Conservation (phyloP, 1,140 invertebrate species). For the Diplogasteroides magnus region DNA sequence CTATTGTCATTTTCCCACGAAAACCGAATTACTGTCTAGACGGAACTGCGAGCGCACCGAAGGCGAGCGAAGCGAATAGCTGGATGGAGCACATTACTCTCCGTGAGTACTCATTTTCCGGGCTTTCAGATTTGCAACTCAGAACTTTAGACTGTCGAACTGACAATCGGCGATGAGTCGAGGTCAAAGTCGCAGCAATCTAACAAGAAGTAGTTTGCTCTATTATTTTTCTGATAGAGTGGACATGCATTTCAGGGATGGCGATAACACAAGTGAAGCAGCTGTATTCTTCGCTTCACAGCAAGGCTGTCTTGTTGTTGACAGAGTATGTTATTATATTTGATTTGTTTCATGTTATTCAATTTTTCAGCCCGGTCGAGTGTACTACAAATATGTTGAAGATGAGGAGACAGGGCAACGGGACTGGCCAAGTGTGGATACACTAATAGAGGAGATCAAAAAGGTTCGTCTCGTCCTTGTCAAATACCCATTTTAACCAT, state of each 20-base stretch:
- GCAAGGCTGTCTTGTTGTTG: background rate
- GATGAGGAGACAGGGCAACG: background rate
- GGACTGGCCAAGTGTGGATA: background rate
- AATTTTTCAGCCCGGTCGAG: background rate
- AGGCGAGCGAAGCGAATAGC: background rate
- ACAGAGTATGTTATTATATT: background rate
- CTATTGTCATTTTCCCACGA: no score
- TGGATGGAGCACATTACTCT: background rate
- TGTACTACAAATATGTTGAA: background rate
- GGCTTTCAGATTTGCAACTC: background rate
- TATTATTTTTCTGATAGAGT: background rate
- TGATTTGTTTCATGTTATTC: background rate
- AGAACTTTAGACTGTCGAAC: background rate
- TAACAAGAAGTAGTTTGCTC: background rate
- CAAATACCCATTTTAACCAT: no score
- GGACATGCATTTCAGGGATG: background rate
- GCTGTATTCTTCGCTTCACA: background rate
- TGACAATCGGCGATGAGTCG: background rate
- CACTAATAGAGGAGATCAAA: background rate
- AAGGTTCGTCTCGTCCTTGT: no score
- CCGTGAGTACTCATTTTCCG: background rate
- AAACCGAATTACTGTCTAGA: no score
- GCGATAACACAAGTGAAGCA: background rate
- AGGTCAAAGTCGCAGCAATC: background rate
- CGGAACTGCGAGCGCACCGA: background rate